Evolutionary conservation across 1,140 invertebrate species (phyloP).

Genomic region (Drosophila parabipectinata): DNA sequence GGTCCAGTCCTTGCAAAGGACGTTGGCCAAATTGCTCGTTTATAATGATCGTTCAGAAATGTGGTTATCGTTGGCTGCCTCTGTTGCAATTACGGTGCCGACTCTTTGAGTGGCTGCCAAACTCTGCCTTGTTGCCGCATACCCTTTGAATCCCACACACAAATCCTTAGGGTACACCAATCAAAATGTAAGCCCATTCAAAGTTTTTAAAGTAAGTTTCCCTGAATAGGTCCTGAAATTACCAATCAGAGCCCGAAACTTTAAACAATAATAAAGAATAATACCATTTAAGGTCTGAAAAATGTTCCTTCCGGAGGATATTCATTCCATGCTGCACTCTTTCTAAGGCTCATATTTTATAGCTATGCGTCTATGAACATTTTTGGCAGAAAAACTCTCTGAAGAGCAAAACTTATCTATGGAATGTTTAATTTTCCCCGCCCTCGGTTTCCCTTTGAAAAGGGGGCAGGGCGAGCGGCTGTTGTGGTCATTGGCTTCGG

Average conservation of each 20-base stretch:
- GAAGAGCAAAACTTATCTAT: constrained; percentile 27
- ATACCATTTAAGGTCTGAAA: neutral
- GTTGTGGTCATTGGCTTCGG: constrained; percentile 54
- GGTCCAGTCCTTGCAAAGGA: constrained; percentile 22
- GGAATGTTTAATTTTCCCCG: constrained; percentile 37
- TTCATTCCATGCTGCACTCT: neutral
- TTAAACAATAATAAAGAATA: too few relatives aligned
- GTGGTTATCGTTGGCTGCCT: constrained; percentile 43
- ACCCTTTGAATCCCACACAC: neutral
- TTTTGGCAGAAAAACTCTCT: constrained; percentile 15
- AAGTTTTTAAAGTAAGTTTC: too few relatives aligned
- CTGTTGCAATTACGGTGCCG: constrained; percentile 42
- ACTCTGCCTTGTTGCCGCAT: constrained; percentile 5
- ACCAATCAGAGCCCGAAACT: too few relatives aligned
- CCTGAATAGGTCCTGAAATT: too few relatives aligned
- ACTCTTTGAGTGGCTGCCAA: constrained; percentile 59
- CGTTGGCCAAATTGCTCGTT: constrained; percentile 57
- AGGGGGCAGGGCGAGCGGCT: constrained; percentile 3
- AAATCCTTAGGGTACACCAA: too few relatives aligned
- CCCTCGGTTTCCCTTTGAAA: neutral
- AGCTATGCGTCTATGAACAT: constrained; percentile 9
- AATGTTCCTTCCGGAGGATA: too few relatives aligned
- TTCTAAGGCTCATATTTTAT: constrained; percentile 24
- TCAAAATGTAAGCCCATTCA: too few relatives aligned
- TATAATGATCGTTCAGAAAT: constrained; percentile 65